Evolutionary conservation across 1,140 invertebrate genomes (phyloP), one percentile per base, ranked within the genome.

Genomic region (Micrasema minimum): DNA sequence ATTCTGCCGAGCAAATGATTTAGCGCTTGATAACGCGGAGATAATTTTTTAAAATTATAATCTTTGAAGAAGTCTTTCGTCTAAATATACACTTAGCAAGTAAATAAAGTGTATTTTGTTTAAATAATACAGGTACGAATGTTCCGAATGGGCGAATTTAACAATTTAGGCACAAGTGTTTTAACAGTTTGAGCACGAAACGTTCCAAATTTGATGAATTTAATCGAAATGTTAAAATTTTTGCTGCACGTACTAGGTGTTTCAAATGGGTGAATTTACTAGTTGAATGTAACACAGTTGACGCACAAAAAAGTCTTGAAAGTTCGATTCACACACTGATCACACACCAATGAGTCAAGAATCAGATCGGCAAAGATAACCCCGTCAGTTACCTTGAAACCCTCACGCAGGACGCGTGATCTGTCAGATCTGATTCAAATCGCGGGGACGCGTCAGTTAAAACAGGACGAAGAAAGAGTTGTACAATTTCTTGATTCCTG

Each of bases 381-480:
- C 2, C 38, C 38, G 2, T 31, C 26, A 31, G 26, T 31, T 31
- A 31, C 26, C 7, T 31, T 31, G 7, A 31, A 31, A 31, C 26
- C 2, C 26, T 31, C 26, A 31, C 3, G 7, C 26, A 7, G 3
- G 7, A 31, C 26, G 41, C 11, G 5, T 43, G 43, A 16, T 46
- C n/a, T 16, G 14, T 12, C 43, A 46, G 43, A 46, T 4, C 43
- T n/a, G 2, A 7, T 18, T 12, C 5, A 4, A 23, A 22, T 3
- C 18, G 55, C 14, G 12, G 35, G n/a, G 16, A 14, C 9, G 20
- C 18, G 14, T 16, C 48, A 85, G 83, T 91, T 93, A 93, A 83
- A 93, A 93, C 83, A 93, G 89, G 61, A 93, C 91, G 80, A 93
- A 93, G 83, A 93, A 93, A 59, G 91, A 92, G 82, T 93, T 93